Evolutionary conservation across 2,797 vertebrate genomes (phyloP), one percentile per base, ranked within the genome.

Genomic region (Holocentrus rufus): DNA sequence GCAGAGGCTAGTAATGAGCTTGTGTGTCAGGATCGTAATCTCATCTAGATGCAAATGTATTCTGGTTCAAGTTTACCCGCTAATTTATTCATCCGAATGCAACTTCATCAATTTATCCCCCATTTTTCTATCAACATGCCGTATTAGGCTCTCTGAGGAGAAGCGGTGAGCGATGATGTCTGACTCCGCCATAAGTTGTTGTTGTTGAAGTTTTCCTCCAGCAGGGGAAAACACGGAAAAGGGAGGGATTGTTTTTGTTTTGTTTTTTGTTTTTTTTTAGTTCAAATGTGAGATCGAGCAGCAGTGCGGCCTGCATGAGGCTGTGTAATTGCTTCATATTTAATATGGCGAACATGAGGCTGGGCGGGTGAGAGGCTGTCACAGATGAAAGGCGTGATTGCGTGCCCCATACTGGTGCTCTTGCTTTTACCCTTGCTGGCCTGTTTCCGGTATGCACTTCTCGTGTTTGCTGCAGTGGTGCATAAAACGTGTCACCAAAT

Each of bases 391-490:
- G 55, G 20, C 80, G 74, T 3, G 47, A 65, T 84, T 78, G 90
- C 83, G 82, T 90, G 89, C 54, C 50, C 66, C 5, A 1, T 57
- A 27, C 82, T 60, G 74, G 50, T 60, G 65, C 78, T 83, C 79
- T 74, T 81, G 86, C 87, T 88, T 83, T 86, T 81, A 79, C 86
- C 77, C 76, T 75, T 53, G 83, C 79, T 44, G 47, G 73, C 79
- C 80, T 85, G 88, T 89, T 88, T 88, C 85, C 73, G 56, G 84
- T 91, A 91, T 93, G 91, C 91, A 91, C 85, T 93, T 93, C 88
- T 91, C 75, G 66, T 93, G 92, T 94, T 92, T 89, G 85, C 85
- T 89, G 91, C 92, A 91, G 80, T 57, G 87, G 87, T 89, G 91
- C 90, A 89, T 91, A 80, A 93, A 92, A 91, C 79, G 44, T 74